These are phyloP conservation scores for Trachops cirrhosus DNA, from an alignment of 2,797 vertebrate species.

Conservation along the genomic window DNA sequence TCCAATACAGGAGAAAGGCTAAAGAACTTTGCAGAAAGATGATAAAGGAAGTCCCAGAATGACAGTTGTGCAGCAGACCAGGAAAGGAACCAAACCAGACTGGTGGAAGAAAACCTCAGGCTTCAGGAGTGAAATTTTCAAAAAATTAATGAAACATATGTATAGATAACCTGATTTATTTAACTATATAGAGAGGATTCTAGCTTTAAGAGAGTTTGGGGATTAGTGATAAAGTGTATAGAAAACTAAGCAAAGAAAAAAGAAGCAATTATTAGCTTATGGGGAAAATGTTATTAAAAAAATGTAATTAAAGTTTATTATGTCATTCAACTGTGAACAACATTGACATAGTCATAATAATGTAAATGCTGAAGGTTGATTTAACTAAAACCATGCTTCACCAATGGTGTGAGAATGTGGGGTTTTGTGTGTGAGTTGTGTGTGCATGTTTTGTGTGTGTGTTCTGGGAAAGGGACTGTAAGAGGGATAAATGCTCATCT, in stretches of 20 bases:
- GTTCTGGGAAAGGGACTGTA: background rate
- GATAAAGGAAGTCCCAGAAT: background rate
- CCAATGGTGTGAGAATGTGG: background rate
- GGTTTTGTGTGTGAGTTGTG: no score
- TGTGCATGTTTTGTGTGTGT: no score
- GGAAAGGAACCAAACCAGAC: background rate
- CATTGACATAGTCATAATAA: constrained; percentile 32
- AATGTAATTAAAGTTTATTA: constrained; percentile 37
- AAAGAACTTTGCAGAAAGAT: constrained; percentile 31
- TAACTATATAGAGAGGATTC: background rate
- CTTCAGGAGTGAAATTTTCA: background rate
- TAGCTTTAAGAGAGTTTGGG: background rate
- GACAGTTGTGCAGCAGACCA: background rate
- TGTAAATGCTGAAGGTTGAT: constrained; percentile 26
- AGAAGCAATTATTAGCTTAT: constrained; percentile 25
- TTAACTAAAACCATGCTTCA: constrained; percentile 23
- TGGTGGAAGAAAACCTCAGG: background rate
- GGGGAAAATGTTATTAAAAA: background rate
- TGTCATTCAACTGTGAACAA: constrained; percentile 34
- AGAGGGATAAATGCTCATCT: background rate
- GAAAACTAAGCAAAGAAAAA: constrained; percentile 18
- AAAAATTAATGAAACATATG: background rate
- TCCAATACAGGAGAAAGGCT: background rate
- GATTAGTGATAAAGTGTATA: background rate
- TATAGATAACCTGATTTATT: background rate